Evolutionary conservation across 2,888 invertebrate genomes (phyloP).

Genomic region (Platycheirus albimanus): DNA sequence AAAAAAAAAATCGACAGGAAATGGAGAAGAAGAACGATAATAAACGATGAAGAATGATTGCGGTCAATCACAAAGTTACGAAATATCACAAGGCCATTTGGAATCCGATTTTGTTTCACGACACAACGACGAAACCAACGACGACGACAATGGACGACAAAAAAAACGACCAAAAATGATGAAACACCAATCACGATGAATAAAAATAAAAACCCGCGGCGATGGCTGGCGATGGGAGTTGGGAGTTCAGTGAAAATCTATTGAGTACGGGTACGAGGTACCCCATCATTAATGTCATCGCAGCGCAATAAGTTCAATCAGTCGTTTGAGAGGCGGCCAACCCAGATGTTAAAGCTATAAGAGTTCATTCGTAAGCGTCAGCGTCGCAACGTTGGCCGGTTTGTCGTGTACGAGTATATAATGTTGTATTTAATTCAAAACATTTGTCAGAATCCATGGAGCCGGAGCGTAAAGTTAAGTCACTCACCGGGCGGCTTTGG

Average conservation of each 20-base stretch:
- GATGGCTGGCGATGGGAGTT: too few species aligned
- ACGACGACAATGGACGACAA: neutral
- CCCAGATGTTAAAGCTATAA: conserved; percentile 11
- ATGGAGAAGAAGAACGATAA: conserved; percentile 46
- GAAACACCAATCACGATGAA: conserved; percentile 25
- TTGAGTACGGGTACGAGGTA: conserved; percentile 8
- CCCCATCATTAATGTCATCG: conserved; percentile 64
- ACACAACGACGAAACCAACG: neutral
- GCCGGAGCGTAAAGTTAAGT: too few species aligned
- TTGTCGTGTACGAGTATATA: too few species aligned
- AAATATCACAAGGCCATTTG: conserved; percentile 69
- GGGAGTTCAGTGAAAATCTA: conserved; percentile 34
- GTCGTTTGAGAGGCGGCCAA: conserved; percentile 10
- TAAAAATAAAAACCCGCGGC: conserved; percentile 21
- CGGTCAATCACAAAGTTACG: conserved; percentile 64
- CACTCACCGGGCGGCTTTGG: conserved; percentile 6
- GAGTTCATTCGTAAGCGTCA: too few species aligned
- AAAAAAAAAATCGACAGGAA: conserved; percentile 26
- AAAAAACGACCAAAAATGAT: conserved; percentile 11
- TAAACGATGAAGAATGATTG: conserved; percentile 62
- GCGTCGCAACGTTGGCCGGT: too few species aligned
- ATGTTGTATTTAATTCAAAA: neutral
- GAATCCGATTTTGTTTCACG: conserved; percentile 51
- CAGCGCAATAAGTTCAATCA: conserved; percentile 58
- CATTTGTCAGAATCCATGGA: conserved; percentile 4